phyloP scores from a whole-genome alignment of 2,113 vertebrate species.

The Neolamprologus ventralis region DNA sequence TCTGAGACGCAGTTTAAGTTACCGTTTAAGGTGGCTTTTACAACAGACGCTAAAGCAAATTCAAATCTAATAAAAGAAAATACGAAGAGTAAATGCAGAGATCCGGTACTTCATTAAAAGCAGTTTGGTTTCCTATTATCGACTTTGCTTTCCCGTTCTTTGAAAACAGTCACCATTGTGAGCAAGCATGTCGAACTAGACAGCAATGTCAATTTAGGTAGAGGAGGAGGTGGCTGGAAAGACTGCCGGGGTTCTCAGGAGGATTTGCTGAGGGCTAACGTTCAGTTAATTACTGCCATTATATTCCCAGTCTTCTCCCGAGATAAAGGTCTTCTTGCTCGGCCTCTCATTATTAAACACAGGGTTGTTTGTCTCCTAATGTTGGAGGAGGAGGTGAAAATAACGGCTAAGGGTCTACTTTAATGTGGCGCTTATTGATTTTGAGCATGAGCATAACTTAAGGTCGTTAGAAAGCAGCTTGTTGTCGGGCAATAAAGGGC shows the following conservation, averaged over 20 bases:
- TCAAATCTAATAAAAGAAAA: background rate
- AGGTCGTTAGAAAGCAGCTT: background rate
- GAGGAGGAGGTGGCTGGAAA: background rate
- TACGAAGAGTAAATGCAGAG: background rate
- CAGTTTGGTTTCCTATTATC: background rate
- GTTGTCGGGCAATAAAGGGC: background rate
- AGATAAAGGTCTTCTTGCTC: conserved; percentile 17
- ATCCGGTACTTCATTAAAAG: background rate
- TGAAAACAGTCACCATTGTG: background rate
- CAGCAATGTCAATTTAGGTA: conserved; percentile 1
- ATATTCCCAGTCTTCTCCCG: conserved; percentile 22
- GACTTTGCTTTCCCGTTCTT: background rate
- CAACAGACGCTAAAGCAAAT: background rate
- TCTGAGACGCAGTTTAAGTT: background rate
- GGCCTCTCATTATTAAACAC: conserved; percentile 27
- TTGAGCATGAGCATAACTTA: background rate
- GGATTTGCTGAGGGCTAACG: background rate
- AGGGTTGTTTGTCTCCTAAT: conserved; percentile 16
- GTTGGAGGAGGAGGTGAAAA: conserved; percentile 16
- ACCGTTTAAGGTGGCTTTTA: background rate
- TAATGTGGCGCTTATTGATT: background rate
- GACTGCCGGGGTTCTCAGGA: conserved; percentile 5
- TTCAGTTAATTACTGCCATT: conserved; percentile 51
- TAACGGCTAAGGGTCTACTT: background rate
- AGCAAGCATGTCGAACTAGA: background rate